Conservation (phyloP, 2,797 vertebrate species). For the Ateles fusciceps region DNA sequence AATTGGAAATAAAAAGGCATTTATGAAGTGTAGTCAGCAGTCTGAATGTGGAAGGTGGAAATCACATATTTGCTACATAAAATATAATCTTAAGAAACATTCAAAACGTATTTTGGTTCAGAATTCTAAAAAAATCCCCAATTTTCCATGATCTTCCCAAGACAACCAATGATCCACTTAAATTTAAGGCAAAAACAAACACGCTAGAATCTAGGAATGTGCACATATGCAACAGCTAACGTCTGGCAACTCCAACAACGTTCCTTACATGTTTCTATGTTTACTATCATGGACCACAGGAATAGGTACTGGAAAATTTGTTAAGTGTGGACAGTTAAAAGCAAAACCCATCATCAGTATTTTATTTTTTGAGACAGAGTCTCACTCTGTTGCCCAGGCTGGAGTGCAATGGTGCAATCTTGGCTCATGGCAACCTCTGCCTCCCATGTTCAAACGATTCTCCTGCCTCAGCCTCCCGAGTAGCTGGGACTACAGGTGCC, state of each 20-base stretch:
- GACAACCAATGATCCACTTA: background rate
- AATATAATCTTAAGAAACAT: background rate
- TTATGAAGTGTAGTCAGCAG: background rate
- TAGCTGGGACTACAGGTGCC: too few relatives aligned
- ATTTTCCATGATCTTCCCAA: background rate
- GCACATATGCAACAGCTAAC: background rate
- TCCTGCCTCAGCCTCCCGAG: too few relatives aligned
- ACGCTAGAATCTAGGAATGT: background rate
- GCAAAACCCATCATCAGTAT: background rate
- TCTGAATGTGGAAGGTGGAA: background rate
- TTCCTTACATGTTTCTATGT: background rate
- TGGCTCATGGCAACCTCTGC: too few relatives aligned
- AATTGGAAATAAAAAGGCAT: background rate
- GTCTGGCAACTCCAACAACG: background rate
- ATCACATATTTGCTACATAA: background rate
- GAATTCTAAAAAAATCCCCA: constrained; percentile 9
- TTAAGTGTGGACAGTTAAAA: background rate
- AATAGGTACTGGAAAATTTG: background rate
- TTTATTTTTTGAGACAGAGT: background rate
- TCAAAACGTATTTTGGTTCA: background rate
- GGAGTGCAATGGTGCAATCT: too few relatives aligned
- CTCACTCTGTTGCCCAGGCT: too few relatives aligned
- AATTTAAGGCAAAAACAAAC: background rate
- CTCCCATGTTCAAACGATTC: too few relatives aligned
- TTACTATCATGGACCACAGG: background rate